Evolutionary conservation across 1,140 invertebrate species (phyloP), one percentile per base, ranked within the genome.

Genomic region (Meloidogyne chitwoodi): DNA sequence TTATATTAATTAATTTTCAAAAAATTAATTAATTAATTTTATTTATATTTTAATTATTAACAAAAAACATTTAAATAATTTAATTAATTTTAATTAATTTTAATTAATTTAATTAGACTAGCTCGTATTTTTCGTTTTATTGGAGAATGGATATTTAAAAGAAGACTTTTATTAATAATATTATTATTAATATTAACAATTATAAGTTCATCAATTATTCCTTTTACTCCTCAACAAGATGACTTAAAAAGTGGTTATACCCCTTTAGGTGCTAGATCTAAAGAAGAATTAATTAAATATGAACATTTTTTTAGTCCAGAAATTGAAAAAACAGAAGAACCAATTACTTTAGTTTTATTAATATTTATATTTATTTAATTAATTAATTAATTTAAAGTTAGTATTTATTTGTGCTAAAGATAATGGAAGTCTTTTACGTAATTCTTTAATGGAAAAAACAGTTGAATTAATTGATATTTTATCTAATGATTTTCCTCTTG

Each of bases 181-280:
- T 56, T n/a, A 56, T n/a, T 81, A 38, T 41, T 81, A 10, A 38
- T 81, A 3, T 80, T 80, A 29, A 80, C 79, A 19, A 11, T 64
- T 24, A 63, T 80, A 24, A 70, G 64, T 64, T 80, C 80, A 38
- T 24, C 70, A 19, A 81, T 72, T 64, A 81, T 80, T 48, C 73
- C 74, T 24, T 77, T 80, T 24, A 80, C 79, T 27, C 31, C 74
- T n/a, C 79, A 80, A 77, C 68, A 81, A 62, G 79, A 80, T 72
- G 79, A 80, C 63, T 31, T 80, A 26, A 80, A 80, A 71, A 80
- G 61, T n/a, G 79, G 79, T 14, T 80, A 80, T 48, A 80, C 79
- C 29, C 79, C 79, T 10, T 24, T 56, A 22, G 79, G 79, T 26
- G 79, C 79, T 31, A 68, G 68, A 65, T 81, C 79, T 1, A 70